Conservation (phyloP, 2,888 invertebrate species). For the Sphaerolaimus hirsutus region DNA sequence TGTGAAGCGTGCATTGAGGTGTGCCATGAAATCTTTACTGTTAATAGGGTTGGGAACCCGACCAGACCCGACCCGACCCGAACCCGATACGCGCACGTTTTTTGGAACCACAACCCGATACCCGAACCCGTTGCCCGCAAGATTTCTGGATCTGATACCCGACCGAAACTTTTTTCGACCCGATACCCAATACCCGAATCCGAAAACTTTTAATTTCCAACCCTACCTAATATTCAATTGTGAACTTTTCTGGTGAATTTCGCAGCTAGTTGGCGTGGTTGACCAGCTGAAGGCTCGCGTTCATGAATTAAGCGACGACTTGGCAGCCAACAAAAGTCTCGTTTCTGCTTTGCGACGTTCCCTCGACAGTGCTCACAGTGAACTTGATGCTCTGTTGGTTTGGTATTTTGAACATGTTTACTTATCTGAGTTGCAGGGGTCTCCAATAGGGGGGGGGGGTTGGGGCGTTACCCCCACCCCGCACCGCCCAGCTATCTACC, state of each 20-base stretch:
- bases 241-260: neutral
- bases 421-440: no score
- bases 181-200: neutral
- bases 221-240: neutral
- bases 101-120: no score
- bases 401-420: neutral
- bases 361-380: conserved; percentile 14
- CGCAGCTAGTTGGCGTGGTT: conserved; percentile 1
- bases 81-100: no score
- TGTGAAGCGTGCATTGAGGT: no score
- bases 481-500: no score
- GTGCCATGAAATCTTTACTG: no score
- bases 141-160: no score
- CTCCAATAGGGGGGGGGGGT: no score
- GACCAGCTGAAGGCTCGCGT: conserved; percentile 12
- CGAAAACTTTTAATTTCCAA: neutral
- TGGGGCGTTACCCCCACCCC: no score
- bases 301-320: conserved; percentile 15
- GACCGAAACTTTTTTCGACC: neutral
- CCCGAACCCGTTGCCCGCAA: no score
- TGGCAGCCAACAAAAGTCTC: conserved; percentile 14
- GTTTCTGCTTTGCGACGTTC: conserved; percentile 12
- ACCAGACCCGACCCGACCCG: no score
- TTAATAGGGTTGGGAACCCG: no score
- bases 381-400: conserved; percentile 4